Base-by-base conservation (phyloP, 1,140 invertebrate species). In the Apis dorsata region DNA sequence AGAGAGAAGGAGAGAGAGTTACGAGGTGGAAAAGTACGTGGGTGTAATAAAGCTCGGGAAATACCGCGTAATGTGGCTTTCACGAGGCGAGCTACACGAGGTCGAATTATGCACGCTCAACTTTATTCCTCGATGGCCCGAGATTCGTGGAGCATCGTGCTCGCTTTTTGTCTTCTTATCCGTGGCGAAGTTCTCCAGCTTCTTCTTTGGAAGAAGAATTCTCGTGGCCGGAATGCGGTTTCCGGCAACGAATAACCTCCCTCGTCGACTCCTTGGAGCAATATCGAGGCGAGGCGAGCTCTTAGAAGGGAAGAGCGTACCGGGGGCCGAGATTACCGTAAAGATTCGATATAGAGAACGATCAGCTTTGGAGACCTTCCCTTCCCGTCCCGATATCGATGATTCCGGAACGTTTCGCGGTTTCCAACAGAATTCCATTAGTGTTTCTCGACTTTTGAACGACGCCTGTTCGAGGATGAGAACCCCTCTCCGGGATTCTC, bases 71-170 rank as follows among this genome's bases (percentile, higher is more conserved):
- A 55, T 60, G 71, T 53, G 53, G 34, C 55, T 49, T 78, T 66
- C 24, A 15, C 66, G 11, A 15, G 24, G 19, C 13, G 51, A 28
- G 13, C 24, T 24, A 28, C 49, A 59, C 24, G 62, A 49, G 55
- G 79, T 70, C 24, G 71, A 79, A 91, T 90, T 90, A 90, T 87
- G 80, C 85, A 76, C 79, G 72, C 81, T 88, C 84, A 89, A 90
- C 83, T 90, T 88, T 88, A 90, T 87, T 87, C 75, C 66, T 53
- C 19, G 49, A 71, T 66, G 62, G 34, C 70, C n/a, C 60, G 60
- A 10, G 53, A 51, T 24, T 51, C 59, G 15, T 68, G 51, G 21
- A 68, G 62, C 79, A n/a, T 75, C 53, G 44, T 51, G 51, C 17
- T 71, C 59, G 53, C 66, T 86, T 71, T 86, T 80, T 66, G 49